Base-by-base conservation (phyloP, 2,113 vertebrate genomes). In the Zosterops hypoxanthus region DNA sequence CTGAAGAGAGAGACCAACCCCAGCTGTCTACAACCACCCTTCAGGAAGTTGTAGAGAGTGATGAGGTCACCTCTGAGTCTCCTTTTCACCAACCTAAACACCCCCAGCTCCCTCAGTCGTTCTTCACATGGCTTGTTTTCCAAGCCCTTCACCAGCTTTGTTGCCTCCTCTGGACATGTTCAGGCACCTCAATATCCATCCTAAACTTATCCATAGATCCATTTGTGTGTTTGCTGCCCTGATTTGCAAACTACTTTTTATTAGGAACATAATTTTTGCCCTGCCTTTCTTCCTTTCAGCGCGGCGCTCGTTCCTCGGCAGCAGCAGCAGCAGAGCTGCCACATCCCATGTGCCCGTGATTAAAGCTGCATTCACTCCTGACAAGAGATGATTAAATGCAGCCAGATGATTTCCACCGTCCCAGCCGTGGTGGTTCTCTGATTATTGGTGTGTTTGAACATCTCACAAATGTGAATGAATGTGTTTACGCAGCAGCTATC, bases 361-460 rank as follows among this genome's bases (percentile, higher is more conserved):
- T 92, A 80, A 82, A 91, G 90, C 84, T 86, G 71, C 90, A 34
- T 56, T 44, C 86, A 56, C 71, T 88, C 65, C 69, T 91, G 87
- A 66, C 90, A 88, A 52, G 79, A 83, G 75, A 73, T 81, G 92
- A 95, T 90, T 88, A 73, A 82, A 86, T 63, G 23, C 47, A 83
- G 77, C 53, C 77, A 84, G 86, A 77, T 92, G 87, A 91, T 53
- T 47, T 46, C 41, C 41, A 4, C 50, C 64, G 0, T 29, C 76
- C 72, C 61, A 21, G 56, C 21, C 12, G 1, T 6, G 3, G 46
- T 47, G 68, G 19, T 17, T 78, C 91, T 86, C 75, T 66, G 77
- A 31, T 78, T 86, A 64, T 68, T 59, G 90, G 85, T 81, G 20
- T 50, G 25, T 81, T 65, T 75, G 63, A 92, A 59, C 64, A 41